phyloP scores from a whole-genome alignment of 2,797 vertebrate species.

The Acipenser transmontanus region DNA sequence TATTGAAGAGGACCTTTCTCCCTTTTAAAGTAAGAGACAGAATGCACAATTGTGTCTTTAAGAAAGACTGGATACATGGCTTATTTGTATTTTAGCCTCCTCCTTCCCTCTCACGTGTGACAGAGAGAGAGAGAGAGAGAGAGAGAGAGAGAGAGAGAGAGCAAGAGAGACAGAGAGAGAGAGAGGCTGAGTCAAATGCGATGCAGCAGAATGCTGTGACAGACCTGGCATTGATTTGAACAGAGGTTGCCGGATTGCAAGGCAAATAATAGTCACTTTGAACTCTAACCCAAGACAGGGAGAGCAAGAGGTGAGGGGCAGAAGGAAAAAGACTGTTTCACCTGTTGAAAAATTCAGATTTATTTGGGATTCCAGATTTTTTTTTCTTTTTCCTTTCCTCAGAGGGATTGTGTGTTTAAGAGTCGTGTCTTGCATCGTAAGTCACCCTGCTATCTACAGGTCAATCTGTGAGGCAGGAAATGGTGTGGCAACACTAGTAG shows the following conservation, averaged over 20 bases:
- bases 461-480: slow-evolving; percentile 39
- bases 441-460: slow-evolving; percentile 36
- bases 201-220: slow-evolving; percentile 63
- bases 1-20: too few relatives aligned
- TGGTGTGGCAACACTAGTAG: slow-evolving; percentile 24
- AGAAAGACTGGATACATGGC: slow-evolving; percentile 43
- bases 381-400: slow-evolving; percentile 30
- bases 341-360: slow-evolving; percentile 32
- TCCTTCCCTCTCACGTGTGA: slow-evolving; percentile 51
- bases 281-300: slow-evolving; percentile 30
- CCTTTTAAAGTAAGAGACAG: too few relatives aligned
- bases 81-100: slow-evolving; percentile 63
- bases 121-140: slow-evolving; percentile 43
- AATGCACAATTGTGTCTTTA: slow-evolving; percentile 60
- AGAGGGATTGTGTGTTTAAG: slow-evolving; percentile 29
- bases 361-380: slow-evolving; percentile 31
- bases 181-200: slow-evolving; percentile 53
- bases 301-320: slow-evolving; percentile 25
- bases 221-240: slow-evolving; percentile 59
- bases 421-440: slow-evolving; percentile 48
- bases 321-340: slow-evolving; percentile 26
- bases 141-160: slow-evolving; percentile 24
- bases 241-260: slow-evolving; percentile 46
- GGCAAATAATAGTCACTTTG: slow-evolving; percentile 40
- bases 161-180: slow-evolving; percentile 32